Evolutionary conservation across 2,797 vertebrate species (phyloP), one percentile per base, ranked within the genome.

Genomic region (Pipistrellus pygmaeus): DNA sequence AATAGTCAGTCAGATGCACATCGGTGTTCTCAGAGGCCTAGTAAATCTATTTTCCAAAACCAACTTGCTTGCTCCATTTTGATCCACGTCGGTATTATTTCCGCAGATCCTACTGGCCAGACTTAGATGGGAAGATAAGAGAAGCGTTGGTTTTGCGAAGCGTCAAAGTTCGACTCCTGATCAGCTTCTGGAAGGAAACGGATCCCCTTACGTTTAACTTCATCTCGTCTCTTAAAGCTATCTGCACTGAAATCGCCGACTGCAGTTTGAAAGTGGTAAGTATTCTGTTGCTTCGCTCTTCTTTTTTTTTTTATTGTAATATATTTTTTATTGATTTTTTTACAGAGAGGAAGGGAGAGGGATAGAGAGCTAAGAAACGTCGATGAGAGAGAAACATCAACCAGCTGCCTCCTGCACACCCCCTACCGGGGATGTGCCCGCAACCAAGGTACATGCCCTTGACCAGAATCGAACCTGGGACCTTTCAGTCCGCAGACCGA

Each of bases 181-280:
- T 99, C 97, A 99, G 99, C 97, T 99, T 99, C 98, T 99, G 99
- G 98, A 99, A 99, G 98, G 98, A 99, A 89, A 99, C 99, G 3
- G 98, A 99, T 96, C 99, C 99, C 2, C 99, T 99, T 68, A 99
- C 99, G 17, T 99, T 99, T 97, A 99, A 99, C 98, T 99, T 99
- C 60, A 97, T 99, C 97, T 99, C 99, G 51, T 99, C 99, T 96
- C 98, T 99, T 97, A 99, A 99, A 98, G 99, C 99, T 95, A 98
- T 99, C 96, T 99, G 99, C 96, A 99, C 99, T 92, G 99, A 99
- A 97, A 98, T 99, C 97, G 97, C 98, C 97, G 99, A 99, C 98
- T 99, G 99, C 97, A 99, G 99, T 46, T 97, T 99, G 97, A 99
- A 99, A 98, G 99, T 99, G 95, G 99, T 99, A 97, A 99, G 99